These are phyloP conservation scores for Edolisoma coerulescens DNA, from an alignment of 2,113 vertebrate genomes.

Conservation along the genomic window DNA sequence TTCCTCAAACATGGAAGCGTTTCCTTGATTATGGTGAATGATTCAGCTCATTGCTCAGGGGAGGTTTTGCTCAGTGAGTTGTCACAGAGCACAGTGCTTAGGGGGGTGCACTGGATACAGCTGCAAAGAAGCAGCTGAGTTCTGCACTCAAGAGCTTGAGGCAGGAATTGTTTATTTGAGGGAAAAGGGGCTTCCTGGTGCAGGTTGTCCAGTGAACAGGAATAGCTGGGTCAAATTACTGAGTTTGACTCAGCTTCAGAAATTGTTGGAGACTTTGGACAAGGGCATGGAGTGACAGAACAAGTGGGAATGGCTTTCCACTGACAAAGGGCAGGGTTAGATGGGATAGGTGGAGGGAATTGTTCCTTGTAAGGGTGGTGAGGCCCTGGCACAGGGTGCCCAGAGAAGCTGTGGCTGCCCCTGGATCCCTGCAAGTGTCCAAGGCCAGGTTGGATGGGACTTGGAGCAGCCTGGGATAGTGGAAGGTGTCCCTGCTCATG, in stretches of 20 bases:
- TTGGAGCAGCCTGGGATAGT: background rate
- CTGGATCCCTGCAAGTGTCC: background rate
- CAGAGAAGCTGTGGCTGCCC: background rate
- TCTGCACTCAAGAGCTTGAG: background rate
- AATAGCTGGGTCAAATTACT: background rate
- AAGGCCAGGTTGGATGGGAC: fast-evolving
- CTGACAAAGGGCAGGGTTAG: background rate
- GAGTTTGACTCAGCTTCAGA: background rate
- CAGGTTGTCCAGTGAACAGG: background rate
- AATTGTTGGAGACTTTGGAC: background rate
- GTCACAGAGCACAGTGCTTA: background rate
- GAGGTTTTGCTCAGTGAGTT: background rate
- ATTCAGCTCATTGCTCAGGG: background rate
- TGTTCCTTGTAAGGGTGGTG: fast-evolving
- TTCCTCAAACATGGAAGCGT: background rate
- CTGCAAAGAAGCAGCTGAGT: too few relatives aligned
- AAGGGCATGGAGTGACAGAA: background rate
- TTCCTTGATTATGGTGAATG: background rate
- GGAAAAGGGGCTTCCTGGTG: background rate
- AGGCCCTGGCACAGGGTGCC: background rate
- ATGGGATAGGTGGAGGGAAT: background rate
- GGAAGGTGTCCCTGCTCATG: background rate
- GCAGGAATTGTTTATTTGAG: background rate
- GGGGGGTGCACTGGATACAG: fast-evolving
- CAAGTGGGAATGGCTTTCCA: background rate